Base-by-base conservation (phyloP, 2,797 vertebrate genomes). In the Cygnus olor region DNA sequence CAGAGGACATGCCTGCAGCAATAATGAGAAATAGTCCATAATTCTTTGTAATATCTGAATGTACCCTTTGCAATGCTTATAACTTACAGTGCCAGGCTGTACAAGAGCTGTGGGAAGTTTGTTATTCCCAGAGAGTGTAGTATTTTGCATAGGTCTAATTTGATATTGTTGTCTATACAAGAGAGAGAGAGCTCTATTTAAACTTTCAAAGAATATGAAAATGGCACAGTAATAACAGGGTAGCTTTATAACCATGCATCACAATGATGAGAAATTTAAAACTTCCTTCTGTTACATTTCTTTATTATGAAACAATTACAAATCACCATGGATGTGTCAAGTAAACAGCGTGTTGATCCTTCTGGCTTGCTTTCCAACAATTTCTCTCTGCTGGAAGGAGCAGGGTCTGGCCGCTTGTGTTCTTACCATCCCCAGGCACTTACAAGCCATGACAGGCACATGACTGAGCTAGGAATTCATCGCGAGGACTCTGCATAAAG, bases 351-450 rank as follows among this genome's bases (percentile, higher is more conserved):
- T 4, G 1, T 9, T 47, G 58, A 61, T 84, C 74, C 42, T 93
- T 85, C 57, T 83, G 82, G 63, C 0, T 0, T 36, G 63, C 14
- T 56, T 86, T 91, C 70, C 80, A 86, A 38, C 34, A 72, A 24
- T 40, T 91, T 90, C 22, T 76, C 70, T 47, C 21, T 1, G 0
- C 38, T 66, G 61, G 69, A 92, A 91, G 51, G 27, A 91, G 11
- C 1, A 3, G 38, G 51, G 38, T 76, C 85, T 86, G 66, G 28
- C 28, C 0, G 0, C 10, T 34, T 69, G 34, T 32, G 38, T 58
- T 94, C 70, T 94, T 90, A 76, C 84, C 63, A 47, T 56, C 76
- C 77, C 34, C 56, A 69, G 64, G 80, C 69, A 91, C 70, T 94
- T 80, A 60, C 16, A 60, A 3, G 7, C 86, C 63, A 51, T 2